phyloP scores from a whole-genome alignment of 2,113 vertebrate species.

The Pelecanus crispus region DNA sequence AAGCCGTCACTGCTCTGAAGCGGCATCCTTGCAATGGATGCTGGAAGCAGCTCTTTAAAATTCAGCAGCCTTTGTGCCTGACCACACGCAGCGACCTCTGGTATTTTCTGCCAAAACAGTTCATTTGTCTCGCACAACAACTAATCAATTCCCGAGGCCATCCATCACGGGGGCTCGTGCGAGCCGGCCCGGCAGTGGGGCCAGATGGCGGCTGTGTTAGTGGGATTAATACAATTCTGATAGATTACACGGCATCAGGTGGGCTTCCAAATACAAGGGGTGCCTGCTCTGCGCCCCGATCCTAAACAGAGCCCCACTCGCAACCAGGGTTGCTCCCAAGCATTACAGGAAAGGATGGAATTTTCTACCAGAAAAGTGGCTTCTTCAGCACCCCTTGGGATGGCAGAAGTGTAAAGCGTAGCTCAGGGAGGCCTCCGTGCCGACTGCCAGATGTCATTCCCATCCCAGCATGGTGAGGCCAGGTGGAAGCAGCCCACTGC shows the following conservation, averaged over 20 bases:
- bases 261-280: slow-evolving; percentile 1
- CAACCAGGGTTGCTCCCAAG: fast-evolving
- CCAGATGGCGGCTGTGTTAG: slow-evolving; percentile 77
- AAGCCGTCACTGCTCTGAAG: slow-evolving; percentile 6
- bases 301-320: background rate
- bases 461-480: fast-evolving
- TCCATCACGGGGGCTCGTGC: slow-evolving; percentile 83
- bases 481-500: background rate
- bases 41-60: slow-evolving; percentile 74
- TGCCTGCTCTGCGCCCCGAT: background rate
- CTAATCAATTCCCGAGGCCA: slow-evolving; percentile 95
- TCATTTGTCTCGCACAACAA: slow-evolving; percentile 91
- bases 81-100: slow-evolving; percentile 84
- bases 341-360: fast-evolving
- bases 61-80: slow-evolving; percentile 73
- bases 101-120: slow-evolving; percentile 89
- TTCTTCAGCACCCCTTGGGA: background rate
- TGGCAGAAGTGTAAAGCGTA: background rate
- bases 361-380: background rate
- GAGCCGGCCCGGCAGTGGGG: slow-evolving; percentile 66
- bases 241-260: slow-evolving; percentile 76
- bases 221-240: slow-evolving; percentile 88
- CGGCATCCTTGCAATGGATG: slow-evolving; percentile 49
- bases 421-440: background rate
- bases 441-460: background rate